phyloP scores from a whole-genome alignment of 2,113 vertebrate species.

The Alaudala cheleensis region DNA sequence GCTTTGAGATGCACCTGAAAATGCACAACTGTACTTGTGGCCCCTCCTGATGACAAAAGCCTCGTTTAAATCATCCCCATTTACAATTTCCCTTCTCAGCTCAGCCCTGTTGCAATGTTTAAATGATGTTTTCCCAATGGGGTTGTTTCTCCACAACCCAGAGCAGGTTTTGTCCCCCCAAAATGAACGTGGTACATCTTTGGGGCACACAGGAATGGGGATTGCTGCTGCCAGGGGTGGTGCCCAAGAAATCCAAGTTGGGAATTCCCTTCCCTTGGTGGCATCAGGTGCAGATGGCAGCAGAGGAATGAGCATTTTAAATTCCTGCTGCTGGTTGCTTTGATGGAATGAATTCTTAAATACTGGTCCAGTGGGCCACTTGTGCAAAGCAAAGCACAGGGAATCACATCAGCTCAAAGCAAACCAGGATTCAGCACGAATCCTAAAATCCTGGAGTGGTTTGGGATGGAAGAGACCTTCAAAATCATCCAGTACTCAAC shows the following conservation, averaged over 20 bases:
- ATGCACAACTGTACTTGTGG: neutral
- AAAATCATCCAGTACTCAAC: neutral
- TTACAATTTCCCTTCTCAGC: neutral
- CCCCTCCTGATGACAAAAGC: neutral
- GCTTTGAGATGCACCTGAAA: neutral
- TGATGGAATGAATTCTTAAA: neutral
- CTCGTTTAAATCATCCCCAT: neutral
- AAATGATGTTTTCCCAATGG: neutral
- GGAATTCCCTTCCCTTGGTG: neutral
- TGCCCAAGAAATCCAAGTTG: neutral
- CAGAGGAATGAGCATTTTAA: neutral
- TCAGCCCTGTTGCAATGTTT: neutral
- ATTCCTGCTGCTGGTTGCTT: neutral
- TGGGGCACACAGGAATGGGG: neutral
- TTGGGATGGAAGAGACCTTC: neutral
- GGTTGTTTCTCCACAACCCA: neutral
- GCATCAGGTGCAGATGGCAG: accelerated
- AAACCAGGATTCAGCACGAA: neutral
- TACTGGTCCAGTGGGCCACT: accelerated
- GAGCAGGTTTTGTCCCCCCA: neutral
- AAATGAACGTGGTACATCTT: accelerated
- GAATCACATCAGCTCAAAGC: neutral
- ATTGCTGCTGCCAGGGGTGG: neutral
- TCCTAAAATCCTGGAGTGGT: neutral
- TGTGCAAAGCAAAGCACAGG: neutral